Evolutionary conservation across 2,113 vertebrate species (phyloP).

Genomic region (Mobula hypostoma): DNA sequence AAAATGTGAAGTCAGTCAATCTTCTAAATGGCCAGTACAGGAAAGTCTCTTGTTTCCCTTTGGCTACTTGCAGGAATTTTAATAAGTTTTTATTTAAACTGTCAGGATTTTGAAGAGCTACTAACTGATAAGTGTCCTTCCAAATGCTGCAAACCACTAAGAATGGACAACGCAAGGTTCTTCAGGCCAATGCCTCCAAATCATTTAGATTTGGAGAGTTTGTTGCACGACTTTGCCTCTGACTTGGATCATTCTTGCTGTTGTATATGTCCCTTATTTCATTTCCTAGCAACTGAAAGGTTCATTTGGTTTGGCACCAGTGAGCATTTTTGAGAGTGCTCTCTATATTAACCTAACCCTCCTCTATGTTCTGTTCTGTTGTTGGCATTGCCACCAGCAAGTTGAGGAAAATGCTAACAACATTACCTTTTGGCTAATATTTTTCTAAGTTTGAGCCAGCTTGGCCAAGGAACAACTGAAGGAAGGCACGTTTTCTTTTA

Average conservation of each 20-base stretch:
- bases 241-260: neutral
- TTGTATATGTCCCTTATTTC: neutral
- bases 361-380: conserved; percentile 4
- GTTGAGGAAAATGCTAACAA: conserved; percentile 30
- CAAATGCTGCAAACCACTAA: neutral
- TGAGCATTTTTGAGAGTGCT: neutral
- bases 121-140: neutral
- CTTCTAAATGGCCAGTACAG: neutral
- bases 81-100: neutral
- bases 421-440: neutral
- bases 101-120: neutral
- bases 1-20: neutral
- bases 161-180: neutral
- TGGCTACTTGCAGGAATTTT: neutral
- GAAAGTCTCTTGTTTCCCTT: neutral
- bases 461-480: conserved; percentile 25
- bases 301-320: conserved; percentile 13
- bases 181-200: neutral
- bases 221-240: neutral
- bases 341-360: conserved; percentile 19
- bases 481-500: conserved; percentile 22
- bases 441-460: conserved; percentile 7
- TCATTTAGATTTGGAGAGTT: neutral
- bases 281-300: neutral
- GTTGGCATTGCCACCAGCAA: conserved; percentile 2